phyloP scores from a whole-genome alignment of 2,113 vertebrate genomes.

The Lasiurus borealis region DNA sequence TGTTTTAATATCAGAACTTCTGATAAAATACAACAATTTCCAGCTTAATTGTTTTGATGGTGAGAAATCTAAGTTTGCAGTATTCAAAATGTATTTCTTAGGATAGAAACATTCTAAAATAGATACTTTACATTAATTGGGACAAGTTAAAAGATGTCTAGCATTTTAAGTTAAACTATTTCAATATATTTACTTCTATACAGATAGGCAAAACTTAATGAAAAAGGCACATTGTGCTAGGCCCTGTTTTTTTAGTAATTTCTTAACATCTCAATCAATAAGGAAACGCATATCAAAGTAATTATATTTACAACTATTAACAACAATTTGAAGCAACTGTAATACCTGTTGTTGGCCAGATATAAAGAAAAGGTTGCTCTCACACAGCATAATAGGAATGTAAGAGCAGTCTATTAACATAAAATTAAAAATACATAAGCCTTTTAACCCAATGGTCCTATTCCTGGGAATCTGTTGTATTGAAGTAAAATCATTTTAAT shows the following conservation, averaged over 20 bases:
- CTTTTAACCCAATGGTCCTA: not conserved
- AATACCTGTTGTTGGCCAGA: not conserved
- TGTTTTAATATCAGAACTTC: slow-evolving; percentile 81
- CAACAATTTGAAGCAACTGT: not conserved
- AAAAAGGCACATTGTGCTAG: slow-evolving; percentile 31
- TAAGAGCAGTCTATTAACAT: not conserved
- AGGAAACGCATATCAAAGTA: not conserved
- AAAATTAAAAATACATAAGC: not conserved
- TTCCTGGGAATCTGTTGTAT: not conserved
- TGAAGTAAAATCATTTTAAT: slow-evolving; percentile 32
- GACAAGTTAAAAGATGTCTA: slow-evolving; percentile 49
- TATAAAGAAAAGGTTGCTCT: slow-evolving; percentile 26
- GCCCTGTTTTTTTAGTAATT: not conserved
- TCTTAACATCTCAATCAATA: not conserved
- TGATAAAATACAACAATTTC: slow-evolving; percentile 86
- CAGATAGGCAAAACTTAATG: not conserved
- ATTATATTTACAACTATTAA: not conserved
- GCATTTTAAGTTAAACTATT: slow-evolving; percentile 56
- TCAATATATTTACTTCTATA: slow-evolving; percentile 4
- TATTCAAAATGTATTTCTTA: slow-evolving; percentile 88
- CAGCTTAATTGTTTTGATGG: slow-evolving; percentile 89
- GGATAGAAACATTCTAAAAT: not conserved
- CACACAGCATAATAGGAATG: not conserved
- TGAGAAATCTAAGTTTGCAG: slow-evolving; percentile 87
- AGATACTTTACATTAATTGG: slow-evolving; percentile 80